A percentile compares a stretch with the other conserved stretches of the same genome.
phyloP scores from a whole-genome alignment of 1,140 invertebrate species.

The Sesamia nonagrioides region DNA sequence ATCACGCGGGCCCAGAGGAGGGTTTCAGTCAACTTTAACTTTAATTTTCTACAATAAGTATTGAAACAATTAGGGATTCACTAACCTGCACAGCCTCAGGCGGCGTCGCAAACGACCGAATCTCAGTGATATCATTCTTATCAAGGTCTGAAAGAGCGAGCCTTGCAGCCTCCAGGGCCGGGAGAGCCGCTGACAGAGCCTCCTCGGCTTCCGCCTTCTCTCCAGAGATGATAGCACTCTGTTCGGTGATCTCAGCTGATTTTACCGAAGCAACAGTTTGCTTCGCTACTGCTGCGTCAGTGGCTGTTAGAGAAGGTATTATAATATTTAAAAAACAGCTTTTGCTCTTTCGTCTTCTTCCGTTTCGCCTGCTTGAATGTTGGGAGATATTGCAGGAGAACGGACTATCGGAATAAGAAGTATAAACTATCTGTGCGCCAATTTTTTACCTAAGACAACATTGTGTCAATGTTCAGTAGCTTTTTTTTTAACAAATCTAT shows the following conservation, averaged over 20 bases:
- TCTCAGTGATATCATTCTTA: slow-evolving; percentile 97
- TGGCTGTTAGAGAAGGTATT: slow-evolving; percentile 80
- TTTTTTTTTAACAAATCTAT: too few relatives aligned
- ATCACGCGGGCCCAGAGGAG: too few relatives aligned
- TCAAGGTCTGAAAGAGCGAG: slow-evolving; percentile 93
- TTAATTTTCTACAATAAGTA: too few relatives aligned
- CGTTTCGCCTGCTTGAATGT: too few relatives aligned
- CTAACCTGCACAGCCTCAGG: slow-evolving; percentile 93
- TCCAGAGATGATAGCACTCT: slow-evolving; percentile 92
- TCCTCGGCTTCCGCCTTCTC: slow-evolving; percentile 95
- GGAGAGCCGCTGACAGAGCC: slow-evolving; percentile 93
- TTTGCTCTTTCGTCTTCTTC: too few relatives aligned
- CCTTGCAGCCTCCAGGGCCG: slow-evolving; percentile 93
- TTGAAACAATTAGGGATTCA: too few relatives aligned
- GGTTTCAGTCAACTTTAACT: too few relatives aligned
- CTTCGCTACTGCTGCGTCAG: slow-evolving; percentile 91
- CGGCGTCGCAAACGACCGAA: slow-evolving; percentile 96
- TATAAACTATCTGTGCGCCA: too few relatives aligned
- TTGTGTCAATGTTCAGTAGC: too few relatives aligned
- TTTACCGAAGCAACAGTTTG: slow-evolving; percentile 93
- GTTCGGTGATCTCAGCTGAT: slow-evolving; percentile 93
- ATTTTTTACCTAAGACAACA: too few relatives aligned
- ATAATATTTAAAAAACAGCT: neutral
- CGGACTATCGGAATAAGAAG: too few relatives aligned
- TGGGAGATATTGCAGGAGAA: too few relatives aligned